Evolutionary conservation across 2,797 vertebrate species (phyloP).

Genomic region (Steatocranus sp.): DNA sequence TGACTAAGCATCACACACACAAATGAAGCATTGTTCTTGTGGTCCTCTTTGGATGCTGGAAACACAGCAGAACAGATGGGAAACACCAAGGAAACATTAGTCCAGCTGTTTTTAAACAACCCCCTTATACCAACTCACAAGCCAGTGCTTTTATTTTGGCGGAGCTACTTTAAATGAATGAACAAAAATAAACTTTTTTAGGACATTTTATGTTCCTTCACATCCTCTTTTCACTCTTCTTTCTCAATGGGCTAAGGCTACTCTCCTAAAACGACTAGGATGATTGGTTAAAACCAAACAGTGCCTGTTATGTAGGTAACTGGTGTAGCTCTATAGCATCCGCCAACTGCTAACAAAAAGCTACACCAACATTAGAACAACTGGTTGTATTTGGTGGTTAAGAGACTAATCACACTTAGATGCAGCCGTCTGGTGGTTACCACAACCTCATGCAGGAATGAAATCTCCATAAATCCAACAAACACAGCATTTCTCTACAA

Average conservation of each 20-base stretch:
- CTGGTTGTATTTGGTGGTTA: not conserved
- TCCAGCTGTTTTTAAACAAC: not conserved
- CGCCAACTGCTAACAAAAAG: not conserved
- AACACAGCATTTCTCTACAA: not conserved
- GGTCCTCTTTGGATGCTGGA: slow-evolving; percentile 67
- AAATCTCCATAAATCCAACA: not conserved
- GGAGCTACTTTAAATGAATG: not conserved
- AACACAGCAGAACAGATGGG: not conserved
- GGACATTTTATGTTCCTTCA: not conserved
- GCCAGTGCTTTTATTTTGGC: not conserved
- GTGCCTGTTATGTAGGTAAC: not conserved
- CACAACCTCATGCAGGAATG: not conserved
- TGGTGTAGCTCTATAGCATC: not conserved
- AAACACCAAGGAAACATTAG: not conserved
- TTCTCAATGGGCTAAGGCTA: not conserved
- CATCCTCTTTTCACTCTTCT: not conserved
- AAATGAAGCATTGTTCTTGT: slow-evolving; percentile 70
- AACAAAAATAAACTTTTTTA: not conserved
- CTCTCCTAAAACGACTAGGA: not conserved
- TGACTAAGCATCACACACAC: slow-evolving; percentile 77
- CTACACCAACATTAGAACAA: not conserved
- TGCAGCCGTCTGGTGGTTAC: not conserved
- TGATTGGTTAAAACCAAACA: not conserved
- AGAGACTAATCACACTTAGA: not conserved
- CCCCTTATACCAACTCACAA: not conserved